These are phyloP conservation scores for Rotaria macrura DNA, from an alignment of 2,888 invertebrate species.

Conservation along the genomic window DNA sequence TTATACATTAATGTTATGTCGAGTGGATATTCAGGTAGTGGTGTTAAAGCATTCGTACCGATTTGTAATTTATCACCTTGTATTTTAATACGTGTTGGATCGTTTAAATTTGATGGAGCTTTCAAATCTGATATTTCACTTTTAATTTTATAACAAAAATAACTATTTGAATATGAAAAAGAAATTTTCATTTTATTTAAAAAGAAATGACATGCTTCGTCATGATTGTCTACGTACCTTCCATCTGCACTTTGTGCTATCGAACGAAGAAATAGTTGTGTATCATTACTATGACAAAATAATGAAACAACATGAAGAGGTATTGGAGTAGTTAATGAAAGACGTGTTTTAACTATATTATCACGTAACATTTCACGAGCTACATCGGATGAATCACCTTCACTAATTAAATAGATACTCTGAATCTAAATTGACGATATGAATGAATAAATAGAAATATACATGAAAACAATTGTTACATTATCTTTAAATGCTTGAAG, in stretches of 20 bases:
- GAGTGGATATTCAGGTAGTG: neutral
- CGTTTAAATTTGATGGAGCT: neutral
- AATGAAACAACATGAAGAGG: constrained; percentile 47
- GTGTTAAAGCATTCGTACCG: neutral
- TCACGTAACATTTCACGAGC: constrained; percentile 45
- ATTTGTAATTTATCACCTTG: constrained; percentile 3
- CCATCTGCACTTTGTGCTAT: constrained; percentile 42
- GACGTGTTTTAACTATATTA: constrained; percentile 37
- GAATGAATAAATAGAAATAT: no score
- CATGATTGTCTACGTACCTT: constrained; percentile 39
- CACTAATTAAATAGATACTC: constrained; percentile 47
- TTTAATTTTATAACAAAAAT: constrained; percentile 14
- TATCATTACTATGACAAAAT: constrained; percentile 45
- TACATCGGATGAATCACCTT: constrained; percentile 44
- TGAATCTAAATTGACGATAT: constrained; percentile 41
- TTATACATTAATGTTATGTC: neutral
- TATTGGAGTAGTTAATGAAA: constrained; percentile 36
- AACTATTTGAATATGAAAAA: no score
- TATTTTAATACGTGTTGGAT: constrained; percentile 3
- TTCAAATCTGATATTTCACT: neutral
- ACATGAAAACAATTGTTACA: neutral
- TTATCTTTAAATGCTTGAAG: constrained; percentile 42
- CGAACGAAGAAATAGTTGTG: constrained; percentile 42
- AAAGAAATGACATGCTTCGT: neutral
- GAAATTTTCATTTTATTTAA: no score